Evolutionary conservation across 2,113 vertebrate genomes (phyloP), one percentile per base, ranked within the genome.

Genomic region (Myotis yumanensis): DNA sequence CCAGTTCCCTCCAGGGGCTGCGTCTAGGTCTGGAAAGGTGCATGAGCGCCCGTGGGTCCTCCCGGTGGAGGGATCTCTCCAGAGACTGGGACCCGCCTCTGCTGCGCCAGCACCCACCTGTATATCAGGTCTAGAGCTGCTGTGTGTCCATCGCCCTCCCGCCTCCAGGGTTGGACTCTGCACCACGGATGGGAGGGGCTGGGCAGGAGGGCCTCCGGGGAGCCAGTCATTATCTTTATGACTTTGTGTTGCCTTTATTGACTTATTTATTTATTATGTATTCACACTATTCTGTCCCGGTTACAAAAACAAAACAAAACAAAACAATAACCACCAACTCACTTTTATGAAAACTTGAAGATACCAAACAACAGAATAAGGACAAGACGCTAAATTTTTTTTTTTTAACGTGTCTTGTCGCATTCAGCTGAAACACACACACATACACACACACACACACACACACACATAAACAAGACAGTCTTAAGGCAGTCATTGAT

Each of bases 31-130:
- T 64, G 82, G 81, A 48, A 66, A 4, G 12, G 3, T 57, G 76
- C 87, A 73, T 87, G 83, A 59, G 64, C 12, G 10, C 54, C 22
- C 9, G 1, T 3, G 0, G 5, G 14, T 20, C 35, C 75, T 62
- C 51, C 59, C 17, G 7, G 5, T 46, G 12, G 20, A 18, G 62
- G 43, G 10, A 9, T 64, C 57, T 54, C 32, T 59, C 35, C 52
- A 35, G 82, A 68, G 7, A 23, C 48, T 0, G 0, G 0, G 4
- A 0, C 4, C 40, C 1, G 30, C 17, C 25, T 62, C 48, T 32
- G 30, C n/a, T 20, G 30, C 40, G 7, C 11, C 68, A 43, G 69
- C 46, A 16, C 18, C 28, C n/a, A 28, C 11, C 28, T 32, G 35
- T 0, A 0, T 40, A 23, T 72, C 40, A 0, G 22, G 4, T 46